Percentiles rank a stretch among this genome's conserved stretches.
These are phyloP conservation scores for Caretta caretta DNA, from an alignment of 2,113 vertebrate species.

Conservation along the genomic window DNA sequence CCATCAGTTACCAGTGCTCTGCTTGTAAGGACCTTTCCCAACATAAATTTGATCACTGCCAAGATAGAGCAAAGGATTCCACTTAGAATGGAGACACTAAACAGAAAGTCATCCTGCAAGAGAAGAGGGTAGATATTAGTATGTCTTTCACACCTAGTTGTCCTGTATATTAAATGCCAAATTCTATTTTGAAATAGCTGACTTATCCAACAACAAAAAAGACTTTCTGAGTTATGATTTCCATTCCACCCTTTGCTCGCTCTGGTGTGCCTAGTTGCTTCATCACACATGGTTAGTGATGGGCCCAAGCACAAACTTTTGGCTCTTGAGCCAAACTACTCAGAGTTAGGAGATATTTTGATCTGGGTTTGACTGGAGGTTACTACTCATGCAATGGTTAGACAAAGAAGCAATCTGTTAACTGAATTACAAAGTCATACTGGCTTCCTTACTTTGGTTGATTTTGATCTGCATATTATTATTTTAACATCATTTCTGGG, in stretches of 20 bases:
- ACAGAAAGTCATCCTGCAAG: conserved; percentile 94
- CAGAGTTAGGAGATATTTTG: background rate
- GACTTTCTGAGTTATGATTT: background rate
- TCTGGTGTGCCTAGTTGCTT: background rate
- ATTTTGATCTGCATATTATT: background rate
- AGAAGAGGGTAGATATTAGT: conserved; percentile 58
- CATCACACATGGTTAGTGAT: background rate
- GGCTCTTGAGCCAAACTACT: background rate
- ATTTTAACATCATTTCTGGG: background rate
- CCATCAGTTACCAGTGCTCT: conserved; percentile 97
- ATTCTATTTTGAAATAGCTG: background rate
- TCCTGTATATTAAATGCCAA: background rate
- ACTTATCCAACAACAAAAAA: background rate
- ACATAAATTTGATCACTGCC: conserved; percentile 94
- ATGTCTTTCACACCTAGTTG: background rate
- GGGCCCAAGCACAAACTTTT: background rate
- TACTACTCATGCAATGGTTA: background rate
- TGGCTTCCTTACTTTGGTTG: background rate
- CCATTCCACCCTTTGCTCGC: background rate
- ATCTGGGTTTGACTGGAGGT: background rate
- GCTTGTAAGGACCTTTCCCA: conserved; percentile 96
- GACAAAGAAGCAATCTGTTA: background rate
- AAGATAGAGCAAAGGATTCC: conserved; percentile 91
- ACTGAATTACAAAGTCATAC: background rate
- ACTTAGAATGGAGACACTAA: conserved; percentile 95